Base-by-base conservation (phyloP, 2,888 invertebrate genomes). In the Tetragnatha montana region DNA sequence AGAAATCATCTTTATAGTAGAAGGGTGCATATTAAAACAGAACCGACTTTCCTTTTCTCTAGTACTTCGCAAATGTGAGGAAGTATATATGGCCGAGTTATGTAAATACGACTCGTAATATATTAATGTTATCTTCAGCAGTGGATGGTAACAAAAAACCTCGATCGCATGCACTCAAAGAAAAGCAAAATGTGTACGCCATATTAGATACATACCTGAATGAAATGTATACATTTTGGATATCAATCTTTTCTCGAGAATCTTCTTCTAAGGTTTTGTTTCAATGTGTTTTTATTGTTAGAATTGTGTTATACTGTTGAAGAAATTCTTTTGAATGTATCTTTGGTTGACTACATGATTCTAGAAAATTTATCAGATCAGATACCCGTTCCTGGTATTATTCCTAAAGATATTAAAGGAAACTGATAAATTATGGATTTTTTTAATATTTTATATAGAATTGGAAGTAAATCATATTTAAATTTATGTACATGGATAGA, bases 91-190 rank as follows among this genome's bases (percentile, higher is more conserved):
- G 49, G 3, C 12, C 84, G 17, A 10, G 10, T 49, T 76, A 75
- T 19, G 68, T 84, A 84, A 84, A 84, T 17, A 60, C 22, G 68
- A 76, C 69, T 84, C n/a, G 68, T 22, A 76, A 84, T 68, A 35
- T 35, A 84, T 75, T 69, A 76, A 84, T 84, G 69, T 69, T 76
- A 69, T 76, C 35, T 10, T 1, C 35, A 2, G 22, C 17, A 73
- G 51, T 19, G 80, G 0, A 70, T 47, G n/a, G n/a, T n/a, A 51
- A 35, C 22, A 73, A 50, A 82, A 82, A 82, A 17, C 50, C 21
- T 10, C 21, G 49, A 74, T 70, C 35, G 35, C 35, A 35, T 35
- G 35, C 35, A 35, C 35, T 35, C 35, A 73, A 73, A 73, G 73
- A n/a, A 47, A 81, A 19, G 70, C 80, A 70, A 70, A 47, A 81